Percentiles rank a stretch among this genome's conserved stretches.
Evolutionary conservation across 2,888 invertebrate species (phyloP).

Genomic region (Syrista parreyssii): DNA sequence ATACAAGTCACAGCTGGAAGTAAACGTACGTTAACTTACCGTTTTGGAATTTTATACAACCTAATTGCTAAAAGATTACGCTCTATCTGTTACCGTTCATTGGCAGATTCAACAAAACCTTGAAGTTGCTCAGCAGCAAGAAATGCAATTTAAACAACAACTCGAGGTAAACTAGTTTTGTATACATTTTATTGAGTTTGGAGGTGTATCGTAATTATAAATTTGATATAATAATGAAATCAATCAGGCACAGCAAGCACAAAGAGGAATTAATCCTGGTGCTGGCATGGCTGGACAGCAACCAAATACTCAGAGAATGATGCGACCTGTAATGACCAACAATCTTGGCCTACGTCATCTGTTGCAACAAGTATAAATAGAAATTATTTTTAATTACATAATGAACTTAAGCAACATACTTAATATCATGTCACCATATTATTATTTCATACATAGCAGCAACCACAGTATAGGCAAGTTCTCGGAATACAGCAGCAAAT

Average conservation of each 20-base stretch:
- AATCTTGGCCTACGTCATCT: conserved; percentile 85
- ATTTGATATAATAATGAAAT: neutral
- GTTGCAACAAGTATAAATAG: conserved; percentile 76
- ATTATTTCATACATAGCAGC: conserved; percentile 65
- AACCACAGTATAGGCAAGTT: conserved; percentile 77
- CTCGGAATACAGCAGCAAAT: conserved; percentile 70
- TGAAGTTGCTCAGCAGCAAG: conserved; percentile 82
- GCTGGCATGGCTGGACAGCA: conserved; percentile 62
- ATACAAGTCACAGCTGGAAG: conserved; percentile 82
- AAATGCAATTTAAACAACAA: conserved; percentile 81
- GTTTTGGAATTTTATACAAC: conserved; percentile 13
- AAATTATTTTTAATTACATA: conserved; percentile 15
- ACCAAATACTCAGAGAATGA: conserved; percentile 73
- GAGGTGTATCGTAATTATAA: neutral
- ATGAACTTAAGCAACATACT: conserved; percentile 1
- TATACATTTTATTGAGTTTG: conserved; percentile 1
- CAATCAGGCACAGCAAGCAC: conserved; percentile 61
- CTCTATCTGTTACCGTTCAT: neutral
- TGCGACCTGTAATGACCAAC: conserved; percentile 80
- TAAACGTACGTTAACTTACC: conserved; percentile 70
- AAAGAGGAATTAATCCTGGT: conserved; percentile 56
- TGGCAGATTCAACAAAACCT: conserved; percentile 72
- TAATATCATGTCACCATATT: conserved; percentile 15
- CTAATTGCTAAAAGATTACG: conserved; percentile 3
- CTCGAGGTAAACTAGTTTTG: conserved; percentile 71